These are phyloP conservation scores for Diabrotica balteata DNA, from an alignment of 2,888 invertebrate genomes.

Conservation along the genomic window DNA sequence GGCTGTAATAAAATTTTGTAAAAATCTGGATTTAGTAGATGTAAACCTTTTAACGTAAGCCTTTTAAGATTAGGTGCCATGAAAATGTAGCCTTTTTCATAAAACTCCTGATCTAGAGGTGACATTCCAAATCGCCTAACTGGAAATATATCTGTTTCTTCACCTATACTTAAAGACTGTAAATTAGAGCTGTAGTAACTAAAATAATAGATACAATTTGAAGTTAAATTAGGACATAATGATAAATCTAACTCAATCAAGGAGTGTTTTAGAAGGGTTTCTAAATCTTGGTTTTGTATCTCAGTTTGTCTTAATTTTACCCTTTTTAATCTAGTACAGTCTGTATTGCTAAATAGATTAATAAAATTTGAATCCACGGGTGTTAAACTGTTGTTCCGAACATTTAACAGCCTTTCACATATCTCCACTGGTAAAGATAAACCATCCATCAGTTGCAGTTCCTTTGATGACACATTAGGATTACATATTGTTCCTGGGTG, in stretches of 20 bases:
- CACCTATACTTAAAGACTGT: constrained; percentile 74
- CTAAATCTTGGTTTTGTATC: constrained; percentile 75
- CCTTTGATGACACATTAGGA: constrained; percentile 56
- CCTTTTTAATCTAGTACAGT: constrained; percentile 71
- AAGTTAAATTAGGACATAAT: constrained; percentile 74
- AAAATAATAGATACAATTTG: constrained; percentile 70
- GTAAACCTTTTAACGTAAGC: constrained; percentile 66
- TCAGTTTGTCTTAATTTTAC: constrained; percentile 75
- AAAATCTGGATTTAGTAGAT: constrained; percentile 62
- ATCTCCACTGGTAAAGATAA: constrained; percentile 74
- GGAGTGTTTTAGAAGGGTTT: constrained; percentile 75
- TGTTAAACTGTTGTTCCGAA: constrained; percentile 62
- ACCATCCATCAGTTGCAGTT: constrained; percentile 67
- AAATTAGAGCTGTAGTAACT: constrained; percentile 75
- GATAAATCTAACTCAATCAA: constrained; percentile 77
- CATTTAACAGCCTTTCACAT: constrained; percentile 72
- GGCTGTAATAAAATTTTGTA: constrained; percentile 66
- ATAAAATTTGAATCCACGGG: constrained; percentile 72
- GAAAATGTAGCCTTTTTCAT: constrained; percentile 63
- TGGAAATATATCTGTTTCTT: constrained; percentile 69
- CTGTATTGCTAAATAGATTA: constrained; percentile 73
- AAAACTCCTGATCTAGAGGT: constrained; percentile 51
- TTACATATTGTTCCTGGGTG: constrained; percentile 70
- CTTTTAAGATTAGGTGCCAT: constrained; percentile 67
- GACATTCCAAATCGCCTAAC: constrained; percentile 40